Evolutionary conservation across 2,888 invertebrate species (phyloP).

Genomic region (Agriopis marginaria): DNA sequence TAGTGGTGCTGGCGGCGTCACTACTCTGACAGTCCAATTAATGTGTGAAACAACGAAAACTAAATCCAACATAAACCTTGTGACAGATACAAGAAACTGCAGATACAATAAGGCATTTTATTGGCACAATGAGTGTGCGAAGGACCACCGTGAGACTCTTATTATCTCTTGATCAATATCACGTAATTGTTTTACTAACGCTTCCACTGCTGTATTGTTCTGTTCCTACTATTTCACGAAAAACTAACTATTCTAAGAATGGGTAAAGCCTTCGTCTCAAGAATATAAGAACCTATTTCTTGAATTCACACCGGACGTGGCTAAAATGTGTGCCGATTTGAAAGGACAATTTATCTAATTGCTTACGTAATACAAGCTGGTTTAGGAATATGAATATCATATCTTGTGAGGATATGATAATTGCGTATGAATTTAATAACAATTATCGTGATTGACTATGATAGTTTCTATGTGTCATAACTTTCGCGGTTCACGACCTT

Average conservation of each 20-base stretch:
- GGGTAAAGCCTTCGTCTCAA: slow-evolving; percentile 28
- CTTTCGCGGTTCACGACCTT: slow-evolving; percentile 30
- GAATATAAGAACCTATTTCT: slow-evolving; percentile 22
- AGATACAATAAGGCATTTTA: slow-evolving; percentile 28
- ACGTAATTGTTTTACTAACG: slow-evolving; percentile 42
- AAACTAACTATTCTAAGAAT: slow-evolving; percentile 33
- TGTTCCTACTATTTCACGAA: slow-evolving; percentile 30
- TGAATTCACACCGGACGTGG: slow-evolving; percentile 15
- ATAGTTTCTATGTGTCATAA: slow-evolving; percentile 14
- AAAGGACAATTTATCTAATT: slow-evolving; percentile 5
- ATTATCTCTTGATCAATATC: slow-evolving; percentile 45
- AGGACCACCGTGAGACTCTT: slow-evolving; percentile 40
- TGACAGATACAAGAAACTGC: slow-evolving; percentile 31
- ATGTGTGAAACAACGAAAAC: slow-evolving; percentile 15
- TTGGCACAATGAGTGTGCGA: slow-evolving; percentile 31
- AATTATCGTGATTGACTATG: slow-evolving; percentile 6
- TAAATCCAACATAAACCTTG: slow-evolving; percentile 32
- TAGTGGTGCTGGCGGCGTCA: too few species aligned
- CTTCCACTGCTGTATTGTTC: slow-evolving; percentile 41
- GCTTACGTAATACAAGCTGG: slow-evolving; percentile 4
- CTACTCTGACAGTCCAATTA: not conserved
- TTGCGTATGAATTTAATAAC: slow-evolving; percentile 11
- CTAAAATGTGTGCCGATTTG: not conserved
- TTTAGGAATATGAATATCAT: slow-evolving; percentile 1
- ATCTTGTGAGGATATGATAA: slow-evolving; percentile 5